phyloP scores from a whole-genome alignment of 1,140 invertebrate species.

The Aradophagus sp. region DNA sequence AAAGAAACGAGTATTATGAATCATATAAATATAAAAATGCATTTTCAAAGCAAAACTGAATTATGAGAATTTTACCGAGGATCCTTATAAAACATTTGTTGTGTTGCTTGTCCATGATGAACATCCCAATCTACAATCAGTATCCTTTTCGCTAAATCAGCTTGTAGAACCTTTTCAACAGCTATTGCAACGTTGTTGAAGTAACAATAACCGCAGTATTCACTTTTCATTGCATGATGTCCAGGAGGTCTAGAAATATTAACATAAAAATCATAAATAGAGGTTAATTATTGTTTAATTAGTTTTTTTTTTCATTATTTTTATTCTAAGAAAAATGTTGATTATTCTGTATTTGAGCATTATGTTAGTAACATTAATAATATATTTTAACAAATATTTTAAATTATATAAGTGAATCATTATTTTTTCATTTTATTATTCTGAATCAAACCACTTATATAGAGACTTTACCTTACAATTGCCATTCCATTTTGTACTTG shows the following conservation, averaged over 20 bases:
- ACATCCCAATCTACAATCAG: conserved; percentile 98
- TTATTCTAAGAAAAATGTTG: too few species aligned
- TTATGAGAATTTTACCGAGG: conserved; percentile 79
- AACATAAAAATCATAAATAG: conserved; percentile 3
- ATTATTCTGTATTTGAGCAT: too few species aligned
- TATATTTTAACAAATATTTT: not conserved
- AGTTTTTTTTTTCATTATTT: too few species aligned
- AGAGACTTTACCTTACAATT: conserved; percentile 76
- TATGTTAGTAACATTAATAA: conserved; percentile 14
- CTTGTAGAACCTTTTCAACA: conserved; percentile 85
- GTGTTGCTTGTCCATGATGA: conserved; percentile 96
- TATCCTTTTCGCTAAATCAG: conserved; percentile 79
- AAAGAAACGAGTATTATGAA: conserved; percentile 8
- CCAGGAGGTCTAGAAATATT: conserved; percentile 87
- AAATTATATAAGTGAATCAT: conserved; percentile 1
- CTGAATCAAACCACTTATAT: conserved; percentile 1
- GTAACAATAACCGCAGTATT: conserved; percentile 95
- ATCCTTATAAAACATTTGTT: conserved; percentile 95
- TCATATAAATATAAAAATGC: too few species aligned
- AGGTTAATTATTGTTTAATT: too few species aligned
- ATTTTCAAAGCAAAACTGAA: too few species aligned
- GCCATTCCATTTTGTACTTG: conserved; percentile 91
- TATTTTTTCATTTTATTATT: conserved; percentile 3
- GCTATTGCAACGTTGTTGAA: conserved; percentile 98
- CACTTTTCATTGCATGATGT: conserved; percentile 94